Conservation (phyloP, 2,797 vertebrate genomes). For the Kryptolebias ocellatus region DNA sequence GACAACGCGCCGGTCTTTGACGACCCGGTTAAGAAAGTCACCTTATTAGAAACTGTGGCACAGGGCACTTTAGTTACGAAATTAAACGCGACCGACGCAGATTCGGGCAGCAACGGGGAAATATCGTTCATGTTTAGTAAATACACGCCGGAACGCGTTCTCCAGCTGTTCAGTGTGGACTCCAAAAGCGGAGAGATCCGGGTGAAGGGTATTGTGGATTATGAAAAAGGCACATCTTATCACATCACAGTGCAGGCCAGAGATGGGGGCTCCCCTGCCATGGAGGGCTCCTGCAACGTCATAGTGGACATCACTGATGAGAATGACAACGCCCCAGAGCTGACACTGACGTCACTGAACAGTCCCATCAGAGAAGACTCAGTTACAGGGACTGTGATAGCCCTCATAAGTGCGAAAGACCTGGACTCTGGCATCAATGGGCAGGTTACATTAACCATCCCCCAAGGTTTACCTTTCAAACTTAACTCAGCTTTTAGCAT, state of each 20-base stretch:
- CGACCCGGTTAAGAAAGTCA: constrained; percentile 83
- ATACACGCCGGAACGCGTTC: constrained; percentile 86
- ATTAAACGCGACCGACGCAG: constrained; percentile 91
- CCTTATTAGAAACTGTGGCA: constrained; percentile 87
- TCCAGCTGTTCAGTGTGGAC: constrained; percentile 87
- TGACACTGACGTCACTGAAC: constrained; percentile 88
- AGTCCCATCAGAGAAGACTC: constrained; percentile 89
- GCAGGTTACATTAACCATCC: constrained; percentile 84
- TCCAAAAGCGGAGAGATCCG: constrained; percentile 86
- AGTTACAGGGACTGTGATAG: constrained; percentile 86
- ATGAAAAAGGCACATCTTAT: constrained; percentile 86
- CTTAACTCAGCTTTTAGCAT: constrained; percentile 86
- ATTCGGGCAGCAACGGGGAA: constrained; percentile 90
- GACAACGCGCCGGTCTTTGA: constrained; percentile 93
- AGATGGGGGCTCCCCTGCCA: constrained; percentile 90
- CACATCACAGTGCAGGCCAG: constrained; percentile 91
- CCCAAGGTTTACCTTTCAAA: constrained; percentile 86
- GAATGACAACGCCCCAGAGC: constrained; percentile 93
- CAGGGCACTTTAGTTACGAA: constrained; percentile 86
- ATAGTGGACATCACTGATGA: constrained; percentile 89
- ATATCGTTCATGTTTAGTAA: constrained; percentile 90
- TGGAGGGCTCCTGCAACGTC: constrained; percentile 94
- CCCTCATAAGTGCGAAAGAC: constrained; percentile 89
- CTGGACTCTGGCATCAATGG: constrained; percentile 90
- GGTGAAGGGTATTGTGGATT: constrained; percentile 88